Conservation (phyloP, 2,113 vertebrate genomes). For the Indicator maculatus region DNA sequence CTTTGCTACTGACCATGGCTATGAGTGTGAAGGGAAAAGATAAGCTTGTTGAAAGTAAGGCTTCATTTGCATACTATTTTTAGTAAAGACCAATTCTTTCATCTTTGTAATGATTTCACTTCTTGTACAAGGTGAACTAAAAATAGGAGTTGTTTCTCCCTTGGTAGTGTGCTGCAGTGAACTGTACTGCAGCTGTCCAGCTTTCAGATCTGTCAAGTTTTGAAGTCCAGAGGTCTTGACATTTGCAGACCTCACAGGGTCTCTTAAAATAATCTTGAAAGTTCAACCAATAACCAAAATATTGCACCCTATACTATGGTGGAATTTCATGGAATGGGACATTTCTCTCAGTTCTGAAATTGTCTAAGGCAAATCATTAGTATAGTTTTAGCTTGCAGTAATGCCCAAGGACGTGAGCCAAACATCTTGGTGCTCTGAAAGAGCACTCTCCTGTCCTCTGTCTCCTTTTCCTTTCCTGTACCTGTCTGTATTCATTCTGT, state of each 20-base stretch:
- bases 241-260: conserved; percentile 19
- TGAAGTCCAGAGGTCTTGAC: conserved; percentile 40
- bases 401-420: not conserved
- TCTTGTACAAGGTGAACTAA: conserved; percentile 62
- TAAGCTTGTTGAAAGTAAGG: conserved; percentile 27
- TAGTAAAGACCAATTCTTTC: conserved; percentile 59
- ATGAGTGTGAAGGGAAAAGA: conserved; percentile 39
- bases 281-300: not conserved
- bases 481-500: not conserved
- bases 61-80: conserved; percentile 67
- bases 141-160: conserved; percentile 61
- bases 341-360: not conserved
- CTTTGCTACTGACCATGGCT: conserved; percentile 1
- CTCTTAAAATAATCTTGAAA: conserved; percentile 34
- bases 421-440: not conserved
- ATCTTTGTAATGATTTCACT: conserved; percentile 53
- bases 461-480: not conserved
- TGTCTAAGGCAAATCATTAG: not conserved
- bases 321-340: not conserved
- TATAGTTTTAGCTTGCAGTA: not conserved
- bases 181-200: conserved; percentile 54
- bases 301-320: not conserved
- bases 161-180: conserved; percentile 16
- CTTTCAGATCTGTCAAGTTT: conserved; percentile 19
- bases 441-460: not conserved